A percentile compares a stretch with the other conserved stretches of the same genome.
Evolutionary conservation across 2,797 vertebrate species (phyloP).

Genomic region (Pangasius krempfi): DNA sequence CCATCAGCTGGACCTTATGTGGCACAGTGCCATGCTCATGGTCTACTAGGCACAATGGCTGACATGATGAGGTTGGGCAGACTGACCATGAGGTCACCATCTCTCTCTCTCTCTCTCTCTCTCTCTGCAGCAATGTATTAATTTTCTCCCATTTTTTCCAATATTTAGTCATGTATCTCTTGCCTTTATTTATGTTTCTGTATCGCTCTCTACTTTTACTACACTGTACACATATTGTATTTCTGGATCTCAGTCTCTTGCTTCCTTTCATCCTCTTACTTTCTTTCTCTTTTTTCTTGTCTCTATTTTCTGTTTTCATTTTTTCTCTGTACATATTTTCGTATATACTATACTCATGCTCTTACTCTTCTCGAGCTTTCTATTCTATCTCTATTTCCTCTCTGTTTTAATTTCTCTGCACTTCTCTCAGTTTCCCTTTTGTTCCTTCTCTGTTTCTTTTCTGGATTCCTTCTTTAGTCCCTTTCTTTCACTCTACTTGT

Average conservation of each 20-base stretch:
- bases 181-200: neutral
- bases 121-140: conserved; percentile 3
- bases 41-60: conserved; percentile 39
- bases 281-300: neutral
- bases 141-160: neutral
- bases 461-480: neutral
- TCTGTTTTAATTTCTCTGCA: neutral
- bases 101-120: conserved; percentile 49
- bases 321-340: neutral
- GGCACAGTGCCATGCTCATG: conserved; percentile 18
- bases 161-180: neutral
- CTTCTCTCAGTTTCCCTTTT: neutral
- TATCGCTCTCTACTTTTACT: neutral
- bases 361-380: neutral
- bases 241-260: neutral
- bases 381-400: neutral
- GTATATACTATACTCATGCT: neutral
- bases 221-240: neutral
- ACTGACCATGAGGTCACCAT: conserved; percentile 54
- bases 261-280: neutral
- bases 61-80: conserved; percentile 74
- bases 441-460: neutral
- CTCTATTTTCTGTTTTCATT: neutral
- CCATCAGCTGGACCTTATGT: neutral
- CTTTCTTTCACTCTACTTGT: neutral